Evolutionary conservation across 2,113 vertebrate genomes (phyloP), one percentile per base, ranked within the genome.

Genomic region (Tetraodon nigroviridis): DNA sequence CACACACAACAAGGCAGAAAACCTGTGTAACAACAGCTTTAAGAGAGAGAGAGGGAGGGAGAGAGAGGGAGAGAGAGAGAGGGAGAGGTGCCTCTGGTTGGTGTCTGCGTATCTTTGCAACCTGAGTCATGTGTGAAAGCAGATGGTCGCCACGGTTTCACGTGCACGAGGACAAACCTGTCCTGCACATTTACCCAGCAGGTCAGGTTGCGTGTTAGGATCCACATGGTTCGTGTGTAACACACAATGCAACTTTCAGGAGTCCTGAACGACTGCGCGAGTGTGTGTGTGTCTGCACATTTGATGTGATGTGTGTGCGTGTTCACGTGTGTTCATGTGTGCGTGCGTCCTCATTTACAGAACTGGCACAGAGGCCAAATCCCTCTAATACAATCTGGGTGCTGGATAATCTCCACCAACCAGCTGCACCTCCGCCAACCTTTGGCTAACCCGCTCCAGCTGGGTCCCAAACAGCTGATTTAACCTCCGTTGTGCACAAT

Each of bases 321-420:
- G 42, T 13, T 27, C 19, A 16, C 41, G 37, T 24, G 17, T 40
- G 40, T 5, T 17, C 29, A 50, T 57, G 46, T 2, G 15, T 46
- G 61, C 4, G 5, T 6, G 24, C 24, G 24, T 41, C 71, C 73
- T 62, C 58, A 61, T 71, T 78, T 59, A 53, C 51, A 21, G 50
- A 61, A 48, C 16, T 51, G 51, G 71, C 71, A 62, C 52, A 24
- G 70, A 21, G 19, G 42, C 14, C 27, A 44, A 71, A 86, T 86
- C 82, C 84, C 66, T 73, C 70, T 68, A 54, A 70, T 65, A 68
- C 70, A 76, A 79, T 80, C 76, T 67, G 68, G 72, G 75, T 54
- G 16, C 15, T 55, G 71, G 77, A 77, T 84, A 80, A 85, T 83
- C 84, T 75, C 69, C 63, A 66, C 47, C 59, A 48, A 58, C 71